Evolutionary conservation across 2,113 vertebrate genomes (phyloP).

Genomic region (Mixornis gularis): DNA sequence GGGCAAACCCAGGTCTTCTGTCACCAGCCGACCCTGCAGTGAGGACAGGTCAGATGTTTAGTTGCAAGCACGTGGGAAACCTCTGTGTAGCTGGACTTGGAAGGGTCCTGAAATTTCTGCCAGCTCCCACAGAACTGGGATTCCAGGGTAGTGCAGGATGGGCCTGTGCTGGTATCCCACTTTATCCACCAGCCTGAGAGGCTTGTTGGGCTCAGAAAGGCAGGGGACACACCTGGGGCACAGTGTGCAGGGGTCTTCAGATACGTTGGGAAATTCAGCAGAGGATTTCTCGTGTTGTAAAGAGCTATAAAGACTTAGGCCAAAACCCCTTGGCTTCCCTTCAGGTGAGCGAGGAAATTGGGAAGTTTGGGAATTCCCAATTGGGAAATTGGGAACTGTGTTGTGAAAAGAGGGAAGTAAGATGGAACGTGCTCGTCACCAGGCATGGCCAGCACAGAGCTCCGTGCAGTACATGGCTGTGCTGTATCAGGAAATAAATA

Average conservation of each 20-base stretch:
- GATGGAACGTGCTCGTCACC: neutral
- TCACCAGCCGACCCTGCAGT: neutral
- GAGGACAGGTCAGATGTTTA: neutral
- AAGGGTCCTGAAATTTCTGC: neutral
- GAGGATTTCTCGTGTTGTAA: neutral
- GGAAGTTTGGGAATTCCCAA: neutral
- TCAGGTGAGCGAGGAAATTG: neutral
- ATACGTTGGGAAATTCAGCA: neutral
- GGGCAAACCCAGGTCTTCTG: neutral
- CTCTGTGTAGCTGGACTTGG: neutral
- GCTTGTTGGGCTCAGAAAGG: neutral
- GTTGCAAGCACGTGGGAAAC: neutral
- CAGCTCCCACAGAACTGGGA: neutral
- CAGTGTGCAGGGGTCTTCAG: neutral
- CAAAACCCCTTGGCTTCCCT: neutral
- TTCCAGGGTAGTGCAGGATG: neutral
- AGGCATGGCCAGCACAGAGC: neutral
- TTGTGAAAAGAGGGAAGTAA: neutral
- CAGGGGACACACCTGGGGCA: neutral
- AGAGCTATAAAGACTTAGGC: neutral
- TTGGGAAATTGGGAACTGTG: neutral
- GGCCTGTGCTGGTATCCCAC: neutral
- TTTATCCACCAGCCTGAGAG: rapidly evolving
- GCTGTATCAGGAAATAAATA: neutral
- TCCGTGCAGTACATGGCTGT: rapidly evolving